A percentile compares a stretch with the other conserved stretches of the same genome.
These are phyloP conservation scores for Tipula confusa DNA, from an alignment of 2,888 invertebrate species.

Conservation along the genomic window DNA sequence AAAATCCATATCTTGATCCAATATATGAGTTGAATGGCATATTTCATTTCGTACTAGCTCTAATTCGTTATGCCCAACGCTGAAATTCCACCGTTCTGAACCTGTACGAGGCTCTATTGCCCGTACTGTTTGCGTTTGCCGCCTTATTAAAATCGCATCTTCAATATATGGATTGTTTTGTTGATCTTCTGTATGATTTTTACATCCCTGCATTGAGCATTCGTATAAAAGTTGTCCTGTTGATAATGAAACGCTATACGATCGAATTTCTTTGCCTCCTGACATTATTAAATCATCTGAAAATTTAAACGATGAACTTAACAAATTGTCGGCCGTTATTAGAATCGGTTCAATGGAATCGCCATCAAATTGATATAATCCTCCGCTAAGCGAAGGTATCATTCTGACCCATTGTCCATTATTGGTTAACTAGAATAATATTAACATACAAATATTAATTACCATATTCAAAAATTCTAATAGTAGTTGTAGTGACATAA, in stretches of 20 bases:
- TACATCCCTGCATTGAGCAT: slow-evolving; percentile 70
- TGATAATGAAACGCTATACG: slow-evolving; percentile 76
- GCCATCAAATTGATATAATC: slow-evolving; percentile 87
- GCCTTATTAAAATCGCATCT: slow-evolving; percentile 70
- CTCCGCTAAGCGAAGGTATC: slow-evolving; percentile 89
- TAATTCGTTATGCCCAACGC: slow-evolving; percentile 84
- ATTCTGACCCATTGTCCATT: slow-evolving; percentile 82
- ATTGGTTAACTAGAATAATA: slow-evolving; percentile 62
- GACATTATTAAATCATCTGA: slow-evolving; percentile 81
- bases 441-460: slow-evolving; percentile 41
- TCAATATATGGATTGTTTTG: slow-evolving; percentile 42
- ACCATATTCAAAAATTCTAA: no score
- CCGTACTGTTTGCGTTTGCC: slow-evolving; percentile 81
- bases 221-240: slow-evolving; percentile 71
- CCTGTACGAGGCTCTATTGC: slow-evolving; percentile 86
- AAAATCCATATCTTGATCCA: slow-evolving; percentile 49
- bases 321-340: slow-evolving; percentile 77
- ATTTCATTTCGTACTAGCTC: slow-evolving; percentile 55
- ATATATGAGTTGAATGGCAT: slow-evolving; percentile 49
- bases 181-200: slow-evolving; percentile 55
- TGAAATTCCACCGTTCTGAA: slow-evolving; percentile 91
- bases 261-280: slow-evolving; percentile 79
- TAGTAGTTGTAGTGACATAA: no score
- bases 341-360: slow-evolving; percentile 82
- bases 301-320: slow-evolving; percentile 82